A percentile compares a stretch with the other conserved stretches of the same genome.
Conservation (phyloP, 2,113 vertebrate genomes). For the Chamaetylas fuelleborni region DNA sequence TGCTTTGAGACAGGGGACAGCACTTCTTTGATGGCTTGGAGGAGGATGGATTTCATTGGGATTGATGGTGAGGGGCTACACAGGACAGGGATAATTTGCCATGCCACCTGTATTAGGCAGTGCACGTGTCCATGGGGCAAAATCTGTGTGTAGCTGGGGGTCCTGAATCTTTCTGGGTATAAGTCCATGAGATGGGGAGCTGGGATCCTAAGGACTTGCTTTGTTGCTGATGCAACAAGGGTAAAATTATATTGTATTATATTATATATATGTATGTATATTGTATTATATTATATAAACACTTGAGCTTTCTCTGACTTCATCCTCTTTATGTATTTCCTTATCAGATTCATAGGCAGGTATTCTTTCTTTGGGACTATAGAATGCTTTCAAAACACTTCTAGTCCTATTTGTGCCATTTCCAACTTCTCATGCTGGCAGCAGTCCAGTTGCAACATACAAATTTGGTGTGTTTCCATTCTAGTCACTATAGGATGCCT, state of each 20-base stretch:
- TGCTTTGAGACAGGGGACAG: neutral
- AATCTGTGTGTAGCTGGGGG: neutral
- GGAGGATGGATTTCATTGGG: neutral
- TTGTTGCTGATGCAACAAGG: neutral
- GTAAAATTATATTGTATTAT: neutral
- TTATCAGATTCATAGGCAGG: neutral
- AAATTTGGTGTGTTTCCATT: neutral
- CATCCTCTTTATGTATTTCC: neutral
- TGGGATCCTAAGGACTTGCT: neutral
- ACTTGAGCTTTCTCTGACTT: neutral
- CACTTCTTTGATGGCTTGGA: rapidly evolving
- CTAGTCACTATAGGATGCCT: neutral
- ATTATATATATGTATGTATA: no score
- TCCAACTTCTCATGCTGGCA: neutral
- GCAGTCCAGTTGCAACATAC: neutral
- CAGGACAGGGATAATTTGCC: neutral
- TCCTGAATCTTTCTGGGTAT: neutral
- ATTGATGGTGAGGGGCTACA: neutral
- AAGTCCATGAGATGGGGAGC: neutral
- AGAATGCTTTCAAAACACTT: neutral
- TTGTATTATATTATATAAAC: neutral
- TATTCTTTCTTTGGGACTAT: neutral
- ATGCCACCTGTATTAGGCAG: no score
- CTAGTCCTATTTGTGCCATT: neutral
- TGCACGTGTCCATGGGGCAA: rapidly evolving